These are phyloP conservation scores for Siniperca undulata DNA, from an alignment of 2,797 vertebrate genomes.

Conservation along the genomic window DNA sequence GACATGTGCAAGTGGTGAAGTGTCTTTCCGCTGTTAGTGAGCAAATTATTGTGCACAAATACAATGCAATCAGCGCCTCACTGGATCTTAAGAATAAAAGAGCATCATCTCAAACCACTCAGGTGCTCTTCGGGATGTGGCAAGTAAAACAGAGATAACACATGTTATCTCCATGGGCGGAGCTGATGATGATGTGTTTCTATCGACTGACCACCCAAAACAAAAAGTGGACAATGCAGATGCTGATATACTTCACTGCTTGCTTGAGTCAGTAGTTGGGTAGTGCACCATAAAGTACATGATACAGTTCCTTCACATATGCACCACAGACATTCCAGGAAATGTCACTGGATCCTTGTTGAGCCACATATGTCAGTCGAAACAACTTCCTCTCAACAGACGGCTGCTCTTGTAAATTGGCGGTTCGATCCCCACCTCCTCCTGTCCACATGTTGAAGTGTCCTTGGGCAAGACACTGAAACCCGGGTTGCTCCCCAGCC, in stretches of 20 bases:
- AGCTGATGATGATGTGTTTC: constrained; percentile 11
- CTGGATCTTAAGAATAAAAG: not conserved
- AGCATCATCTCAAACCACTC: not conserved
- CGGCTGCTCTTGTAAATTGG: not conserved
- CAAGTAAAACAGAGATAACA: not conserved
- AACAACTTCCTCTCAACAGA: not conserved
- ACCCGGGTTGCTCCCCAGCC: no score
- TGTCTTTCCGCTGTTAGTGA: not conserved
- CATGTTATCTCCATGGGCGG: not conserved
- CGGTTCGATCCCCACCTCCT: no score
- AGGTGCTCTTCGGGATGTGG: not conserved
- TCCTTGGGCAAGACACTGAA: no score
- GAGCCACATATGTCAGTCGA: not conserved
- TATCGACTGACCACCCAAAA: not conserved
- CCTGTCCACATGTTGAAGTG: no score
- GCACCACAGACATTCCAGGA: not conserved
- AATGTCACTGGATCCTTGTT: not conserved
- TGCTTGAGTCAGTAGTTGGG: not conserved
- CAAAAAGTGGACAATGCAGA: constrained; percentile 10
- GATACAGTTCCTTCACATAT: not conserved
- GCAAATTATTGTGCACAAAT: not conserved
- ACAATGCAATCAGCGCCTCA: not conserved
- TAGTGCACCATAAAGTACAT: not conserved
- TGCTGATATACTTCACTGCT: constrained; percentile 3
- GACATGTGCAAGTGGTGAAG: no score